Evolutionary conservation across 2,113 vertebrate species (phyloP).

Genomic region (Plecturocebus donacophilus): DNA sequence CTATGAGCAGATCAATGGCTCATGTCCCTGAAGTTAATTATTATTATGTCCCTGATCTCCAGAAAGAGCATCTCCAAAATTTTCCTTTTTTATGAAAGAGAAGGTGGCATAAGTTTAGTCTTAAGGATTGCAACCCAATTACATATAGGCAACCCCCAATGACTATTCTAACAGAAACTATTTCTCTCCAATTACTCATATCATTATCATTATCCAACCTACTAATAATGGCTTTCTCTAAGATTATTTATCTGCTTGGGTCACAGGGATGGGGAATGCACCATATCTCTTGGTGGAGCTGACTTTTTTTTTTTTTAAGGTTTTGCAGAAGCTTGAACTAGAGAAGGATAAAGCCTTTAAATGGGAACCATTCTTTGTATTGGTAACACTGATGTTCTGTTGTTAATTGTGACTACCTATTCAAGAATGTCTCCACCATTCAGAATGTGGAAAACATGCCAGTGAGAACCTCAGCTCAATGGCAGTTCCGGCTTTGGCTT

Average conservation of each 20-base stretch:
- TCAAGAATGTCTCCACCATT: conserved; percentile 62
- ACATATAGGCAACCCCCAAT: neutral
- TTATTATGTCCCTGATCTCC: neutral
- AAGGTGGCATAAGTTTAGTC: neutral
- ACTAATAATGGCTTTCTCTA: conserved; percentile 3
- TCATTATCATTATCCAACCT: conserved; percentile 14
- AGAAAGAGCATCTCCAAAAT: conserved; percentile 8
- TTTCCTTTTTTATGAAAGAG: neutral
- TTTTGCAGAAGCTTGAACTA: conserved; percentile 40
- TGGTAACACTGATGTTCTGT: conserved; percentile 26
- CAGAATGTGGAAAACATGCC: conserved; percentile 62
- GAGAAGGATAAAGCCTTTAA: neutral
- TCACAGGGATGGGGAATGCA: neutral
- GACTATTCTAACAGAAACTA: neutral
- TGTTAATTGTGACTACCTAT: conserved; percentile 51
- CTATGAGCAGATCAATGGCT: neutral
- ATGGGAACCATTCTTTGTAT: conserved; percentile 6
- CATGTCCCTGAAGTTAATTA: neutral
- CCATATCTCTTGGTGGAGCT: neutral
- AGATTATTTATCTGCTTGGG: neutral
- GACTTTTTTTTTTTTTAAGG: neutral
- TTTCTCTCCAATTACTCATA: conserved; percentile 20
- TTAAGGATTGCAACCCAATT: neutral
- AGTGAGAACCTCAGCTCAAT: conserved; percentile 54
- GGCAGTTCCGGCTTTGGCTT: conserved; percentile 61